phyloP scores from a whole-genome alignment of 92 coral and sea anemone genomes.

The Umimayanthus chanpuru region DNA sequence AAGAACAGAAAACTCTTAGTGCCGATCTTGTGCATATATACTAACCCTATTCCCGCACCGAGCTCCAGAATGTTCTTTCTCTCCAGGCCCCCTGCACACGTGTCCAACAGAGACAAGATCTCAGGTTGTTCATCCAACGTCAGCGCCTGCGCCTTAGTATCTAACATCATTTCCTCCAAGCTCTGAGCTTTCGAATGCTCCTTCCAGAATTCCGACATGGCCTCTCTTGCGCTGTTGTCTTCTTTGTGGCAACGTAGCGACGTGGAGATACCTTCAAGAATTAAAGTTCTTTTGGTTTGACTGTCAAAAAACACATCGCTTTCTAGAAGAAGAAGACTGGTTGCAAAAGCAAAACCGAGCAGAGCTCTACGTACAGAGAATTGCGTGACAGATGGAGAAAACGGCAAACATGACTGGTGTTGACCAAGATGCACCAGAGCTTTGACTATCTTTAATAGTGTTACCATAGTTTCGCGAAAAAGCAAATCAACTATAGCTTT shows the following conservation, averaged over 20 bases:
- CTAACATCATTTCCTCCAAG: slow-evolving; percentile 81
- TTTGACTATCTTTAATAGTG: too few species aligned
- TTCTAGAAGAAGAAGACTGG: too few species aligned
- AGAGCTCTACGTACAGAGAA: too few species aligned
- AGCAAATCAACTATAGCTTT: too few species aligned
- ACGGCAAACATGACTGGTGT: too few species aligned
- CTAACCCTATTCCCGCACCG: slow-evolving; percentile 85
- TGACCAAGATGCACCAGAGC: too few species aligned
- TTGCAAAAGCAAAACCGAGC: too few species aligned
- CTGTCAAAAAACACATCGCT: too few species aligned
- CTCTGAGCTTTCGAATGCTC: slow-evolving; percentile 72
- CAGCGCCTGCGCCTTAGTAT: slow-evolving; percentile 64
- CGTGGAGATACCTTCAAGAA: slow-evolving; percentile 17
- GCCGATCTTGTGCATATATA: neutral
- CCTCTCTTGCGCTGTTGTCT: slow-evolving; percentile 47
- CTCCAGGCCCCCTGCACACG: slow-evolving; percentile 49
- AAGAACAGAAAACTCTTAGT: neutral
- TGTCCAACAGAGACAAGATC: slow-evolving; percentile 61
- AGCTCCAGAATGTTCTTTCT: slow-evolving; percentile 65
- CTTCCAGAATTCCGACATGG: slow-evolving; percentile 77
- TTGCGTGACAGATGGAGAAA: too few species aligned
- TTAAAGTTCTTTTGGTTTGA: too few species aligned
- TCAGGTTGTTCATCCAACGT: slow-evolving; percentile 76
- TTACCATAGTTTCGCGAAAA: too few species aligned
- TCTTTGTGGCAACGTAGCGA: slow-evolving; percentile 9